phyloP scores from a whole-genome alignment of 2,113 vertebrate genomes.

The Rutilus rutilus region DNA sequence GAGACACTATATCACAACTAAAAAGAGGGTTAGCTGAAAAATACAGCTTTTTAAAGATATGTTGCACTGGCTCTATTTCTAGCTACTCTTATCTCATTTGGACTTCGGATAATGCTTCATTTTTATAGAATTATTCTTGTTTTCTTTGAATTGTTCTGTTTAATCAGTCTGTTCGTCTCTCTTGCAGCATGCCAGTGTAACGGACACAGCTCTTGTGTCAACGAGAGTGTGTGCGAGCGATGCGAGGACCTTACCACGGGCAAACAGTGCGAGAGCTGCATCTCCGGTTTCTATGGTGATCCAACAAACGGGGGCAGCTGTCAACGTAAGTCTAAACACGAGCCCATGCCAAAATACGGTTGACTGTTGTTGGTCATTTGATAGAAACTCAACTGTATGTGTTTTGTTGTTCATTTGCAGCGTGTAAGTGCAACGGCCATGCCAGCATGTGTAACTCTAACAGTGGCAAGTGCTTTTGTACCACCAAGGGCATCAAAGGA shows the following conservation, averaged over 20 bases:
- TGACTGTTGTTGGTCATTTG: not conserved
- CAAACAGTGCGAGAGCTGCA: constrained; percentile 91
- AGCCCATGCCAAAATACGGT: constrained; percentile 1
- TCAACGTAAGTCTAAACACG: constrained; percentile 84
- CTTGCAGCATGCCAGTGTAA: constrained; percentile 95
- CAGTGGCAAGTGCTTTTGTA: constrained; percentile 97
- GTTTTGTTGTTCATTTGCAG: constrained; percentile 68
- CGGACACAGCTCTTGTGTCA: constrained; percentile 93
- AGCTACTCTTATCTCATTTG: not conserved
- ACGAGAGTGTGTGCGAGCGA: constrained; percentile 93
- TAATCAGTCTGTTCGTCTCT: not conserved
- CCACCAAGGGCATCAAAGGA: constrained; percentile 98
- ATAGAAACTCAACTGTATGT: constrained; percentile 1
- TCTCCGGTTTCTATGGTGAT: constrained; percentile 95
- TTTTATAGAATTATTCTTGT: not conserved
- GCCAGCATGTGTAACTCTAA: constrained; percentile 92
- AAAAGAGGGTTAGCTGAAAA: too few species aligned
- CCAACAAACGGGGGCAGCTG: constrained; percentile 96
- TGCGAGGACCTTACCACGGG: constrained; percentile 95
- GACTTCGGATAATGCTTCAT: not conserved
- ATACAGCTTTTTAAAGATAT: not conserved
- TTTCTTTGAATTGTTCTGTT: not conserved
- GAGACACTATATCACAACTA: too few species aligned
- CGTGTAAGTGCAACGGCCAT: constrained; percentile 96
- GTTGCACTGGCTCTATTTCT: not conserved